Base-by-base conservation (phyloP, 2,888 invertebrate species). In the Amiota communis region DNA sequence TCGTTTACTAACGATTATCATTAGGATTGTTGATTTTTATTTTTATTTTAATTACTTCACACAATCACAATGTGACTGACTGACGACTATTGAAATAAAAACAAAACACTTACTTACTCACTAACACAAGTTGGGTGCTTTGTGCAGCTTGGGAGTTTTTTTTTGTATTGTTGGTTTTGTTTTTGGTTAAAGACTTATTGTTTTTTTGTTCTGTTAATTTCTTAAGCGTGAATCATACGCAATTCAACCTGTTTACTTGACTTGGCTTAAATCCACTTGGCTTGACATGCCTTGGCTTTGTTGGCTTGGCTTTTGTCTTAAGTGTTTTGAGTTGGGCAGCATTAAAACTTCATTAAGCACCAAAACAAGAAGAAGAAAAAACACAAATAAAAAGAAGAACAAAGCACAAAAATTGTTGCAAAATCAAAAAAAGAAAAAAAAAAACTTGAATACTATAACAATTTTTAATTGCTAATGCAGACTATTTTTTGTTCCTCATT, bases 401-500 rank as follows among this genome's bases (percentile, higher is more conserved):
- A 68, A 68, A 68, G 67, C 51, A 51, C 20, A 49, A 36, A 36
- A 36, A 36, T 36, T 36, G 20, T 68, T 68, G 67, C 67, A 68
- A 68, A 23, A 68, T 51, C 17, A 6, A 23, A 23, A 23, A 6
- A 6, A 23, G 3, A 23, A 6, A 6, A 36, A 6, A 36, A 36
- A 36, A 12, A 53, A 68, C 65, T 63, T 63, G n/a, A 63, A 36
- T 15, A 36, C 63, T 46, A 53, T 53, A 53, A 51, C 47, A 20
- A 61, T 67, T 68, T 68, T 68, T 68, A 68, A 68, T 68, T 68
- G 67, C 67, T 23, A 68, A 68, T 68, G 67, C 23, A 68, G 15
- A 15, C 11, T 17, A 17, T 17, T 59, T 17, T 59, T 17, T 51
- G 2, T 51, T 51, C n/a, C 51, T 36, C 36, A 36, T 36, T 36